A percentile compares a stretch with the other conserved stretches of the same genome.
Evolutionary conservation across 1,140 invertebrate species (phyloP).

Genomic region (Lamellibrachia luymesi): DNA sequence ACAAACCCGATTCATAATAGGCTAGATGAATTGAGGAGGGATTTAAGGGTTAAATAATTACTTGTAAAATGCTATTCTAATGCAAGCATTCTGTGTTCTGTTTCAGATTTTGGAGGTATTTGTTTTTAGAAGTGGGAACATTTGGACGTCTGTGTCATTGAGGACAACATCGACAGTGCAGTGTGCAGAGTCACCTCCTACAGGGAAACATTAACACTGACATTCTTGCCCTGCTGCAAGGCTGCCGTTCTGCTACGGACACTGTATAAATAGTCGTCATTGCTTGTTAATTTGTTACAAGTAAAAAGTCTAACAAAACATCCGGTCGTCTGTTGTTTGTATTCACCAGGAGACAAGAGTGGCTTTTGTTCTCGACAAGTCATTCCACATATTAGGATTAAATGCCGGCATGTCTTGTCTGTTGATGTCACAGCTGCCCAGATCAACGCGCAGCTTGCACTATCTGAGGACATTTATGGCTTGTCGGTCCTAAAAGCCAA

Average conservation of each 20-base stretch:
- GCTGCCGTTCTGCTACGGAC: background rate
- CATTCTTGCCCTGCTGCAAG: background rate
- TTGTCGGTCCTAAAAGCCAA: too few relatives aligned
- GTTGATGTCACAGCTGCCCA: too few relatives aligned
- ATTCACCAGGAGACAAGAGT: too few relatives aligned
- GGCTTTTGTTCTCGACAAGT: too few relatives aligned
- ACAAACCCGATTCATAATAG: too few relatives aligned
- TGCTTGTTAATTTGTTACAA: background rate
- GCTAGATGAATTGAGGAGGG: too few relatives aligned
- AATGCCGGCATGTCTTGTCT: too few relatives aligned
- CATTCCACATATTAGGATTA: too few relatives aligned
- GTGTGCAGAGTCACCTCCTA: background rate
- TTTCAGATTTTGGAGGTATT: background rate
- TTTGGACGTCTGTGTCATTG: background rate
- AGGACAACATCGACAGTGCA: background rate
- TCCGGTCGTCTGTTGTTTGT: background rate
- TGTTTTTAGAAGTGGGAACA: background rate
- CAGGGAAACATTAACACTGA: background rate
- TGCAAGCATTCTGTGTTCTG: background rate
- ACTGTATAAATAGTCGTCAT: background rate
- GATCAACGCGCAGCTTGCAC: too few relatives aligned
- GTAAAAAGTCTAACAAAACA: background rate
- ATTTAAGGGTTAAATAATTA: background rate
- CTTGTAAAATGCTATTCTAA: too few relatives aligned
- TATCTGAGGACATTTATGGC: too few relatives aligned